Evolutionary conservation across 30 jellyfish, hydroid and myxozoan species (phyloP).

Genomic region (Aurelia sp.): DNA sequence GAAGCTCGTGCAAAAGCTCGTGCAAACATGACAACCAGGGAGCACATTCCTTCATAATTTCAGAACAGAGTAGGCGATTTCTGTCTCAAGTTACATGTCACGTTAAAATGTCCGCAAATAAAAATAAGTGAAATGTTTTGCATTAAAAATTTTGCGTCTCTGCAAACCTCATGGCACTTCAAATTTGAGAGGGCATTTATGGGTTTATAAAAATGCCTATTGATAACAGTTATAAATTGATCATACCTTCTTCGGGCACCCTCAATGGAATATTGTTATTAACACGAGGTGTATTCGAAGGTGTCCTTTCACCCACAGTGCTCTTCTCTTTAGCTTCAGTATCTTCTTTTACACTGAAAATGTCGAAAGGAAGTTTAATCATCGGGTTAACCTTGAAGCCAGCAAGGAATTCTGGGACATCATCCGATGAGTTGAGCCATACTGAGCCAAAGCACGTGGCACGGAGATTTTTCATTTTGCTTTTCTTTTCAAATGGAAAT

Average conservation of each 20-base stretch:
- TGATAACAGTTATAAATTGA: not conserved
- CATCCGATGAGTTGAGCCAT: constrained; percentile 43
- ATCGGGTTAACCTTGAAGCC: constrained; percentile 48
- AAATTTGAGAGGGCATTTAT: no score
- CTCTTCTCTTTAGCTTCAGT: constrained; percentile 13
- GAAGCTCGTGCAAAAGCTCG: no score
- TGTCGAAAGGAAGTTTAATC: constrained; percentile 29
- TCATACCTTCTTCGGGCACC: constrained; percentile 92
- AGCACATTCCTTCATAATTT: no score
- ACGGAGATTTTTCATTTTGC: constrained; percentile 43
- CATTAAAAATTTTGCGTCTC: no score
- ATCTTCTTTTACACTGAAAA: constrained; percentile 32
- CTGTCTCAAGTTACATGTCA: no score
- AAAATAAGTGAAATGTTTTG: no score
- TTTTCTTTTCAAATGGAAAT: constrained; percentile 58
- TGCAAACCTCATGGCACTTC: no score
- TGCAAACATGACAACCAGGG: no score
- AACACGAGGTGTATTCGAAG: constrained; percentile 13
- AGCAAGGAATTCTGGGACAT: constrained; percentile 60
- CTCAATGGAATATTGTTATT: constrained; percentile 41
- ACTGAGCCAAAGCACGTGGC: constrained; percentile 70
- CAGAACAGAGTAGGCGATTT: no score
- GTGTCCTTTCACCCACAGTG: constrained; percentile 14
- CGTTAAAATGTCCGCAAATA: no score
- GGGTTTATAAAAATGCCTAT: no score